Conservation (phyloP, 1,140 invertebrate genomes). For the Bombus turneri region DNA sequence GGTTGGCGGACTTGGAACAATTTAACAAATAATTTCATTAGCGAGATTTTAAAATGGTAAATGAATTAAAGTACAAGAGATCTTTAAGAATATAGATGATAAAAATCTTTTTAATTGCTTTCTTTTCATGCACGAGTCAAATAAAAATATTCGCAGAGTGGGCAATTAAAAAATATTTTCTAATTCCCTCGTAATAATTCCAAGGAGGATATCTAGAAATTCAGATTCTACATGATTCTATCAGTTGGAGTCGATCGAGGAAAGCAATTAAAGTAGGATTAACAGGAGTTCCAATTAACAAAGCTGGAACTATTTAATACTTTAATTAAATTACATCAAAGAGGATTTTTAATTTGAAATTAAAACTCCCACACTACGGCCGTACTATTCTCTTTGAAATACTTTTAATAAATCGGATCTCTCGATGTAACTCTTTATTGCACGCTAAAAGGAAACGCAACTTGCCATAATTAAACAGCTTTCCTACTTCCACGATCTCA, state of each 20-base stretch:
- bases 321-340: background rate
- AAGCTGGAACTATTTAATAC: background rate
- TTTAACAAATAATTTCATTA: too few relatives aligned
- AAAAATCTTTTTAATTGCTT: too few relatives aligned
- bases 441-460: background rate
- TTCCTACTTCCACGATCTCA: background rate
- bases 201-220: too few relatives aligned
- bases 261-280: slow-evolving; percentile 5
- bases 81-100: too few relatives aligned
- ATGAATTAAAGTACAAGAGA: too few relatives aligned
- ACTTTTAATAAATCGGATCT: background rate
- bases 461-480: background rate
- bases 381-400: background rate
- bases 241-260: background rate
- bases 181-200: too few relatives aligned
- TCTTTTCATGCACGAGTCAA: too few relatives aligned
- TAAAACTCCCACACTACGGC: background rate
- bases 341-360: background rate
- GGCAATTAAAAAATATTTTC: too few relatives aligned
- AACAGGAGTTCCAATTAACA: background rate
- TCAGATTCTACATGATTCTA: background rate
- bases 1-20: too few relatives aligned
- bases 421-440: background rate
- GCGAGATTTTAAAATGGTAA: too few relatives aligned
- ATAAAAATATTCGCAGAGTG: too few relatives aligned